Evolutionary conservation across 2,888 invertebrate genomes (phyloP).

Genomic region (Himalopsyche kuldschensis): DNA sequence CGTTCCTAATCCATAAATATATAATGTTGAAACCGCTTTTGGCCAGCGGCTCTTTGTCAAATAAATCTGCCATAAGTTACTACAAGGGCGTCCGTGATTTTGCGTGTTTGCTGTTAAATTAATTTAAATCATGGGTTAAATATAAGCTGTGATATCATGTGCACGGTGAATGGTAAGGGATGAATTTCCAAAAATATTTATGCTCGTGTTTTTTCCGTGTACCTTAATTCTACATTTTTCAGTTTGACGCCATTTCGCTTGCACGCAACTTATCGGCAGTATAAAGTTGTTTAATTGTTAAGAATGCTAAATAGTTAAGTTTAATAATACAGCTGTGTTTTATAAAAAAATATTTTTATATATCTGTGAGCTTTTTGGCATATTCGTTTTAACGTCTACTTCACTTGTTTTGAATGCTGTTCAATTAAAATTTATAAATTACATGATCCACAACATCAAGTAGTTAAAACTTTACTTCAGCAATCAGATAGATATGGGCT

Average conservation of each 20-base stretch:
- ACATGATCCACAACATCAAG: too few species aligned
- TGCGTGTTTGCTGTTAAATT: constrained; percentile 14
- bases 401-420: too few species aligned
- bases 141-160: neutral
- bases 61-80: neutral
- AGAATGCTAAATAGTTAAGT: neutral
- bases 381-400: too few species aligned
- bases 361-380: too few species aligned
- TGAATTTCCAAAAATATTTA: neutral
- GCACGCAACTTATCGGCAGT: constrained; percentile 23
- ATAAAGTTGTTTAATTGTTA: neutral
- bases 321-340: too few species aligned
- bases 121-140: constrained; percentile 20
- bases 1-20: too few species aligned
- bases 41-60: neutral
- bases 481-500: too few species aligned
- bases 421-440: too few species aligned
- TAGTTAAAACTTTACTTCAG: too few species aligned
- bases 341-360: too few species aligned
- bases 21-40: neutral
- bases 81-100: constrained; percentile 3
- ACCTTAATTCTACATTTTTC: constrained; percentile 31
- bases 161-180: neutral
- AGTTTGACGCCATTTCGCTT: constrained; percentile 20
- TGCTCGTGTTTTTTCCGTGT: constrained; percentile 3